Base-by-base conservation (phyloP, 1,140 invertebrate genomes). In the Solenopsis fugax region DNA sequence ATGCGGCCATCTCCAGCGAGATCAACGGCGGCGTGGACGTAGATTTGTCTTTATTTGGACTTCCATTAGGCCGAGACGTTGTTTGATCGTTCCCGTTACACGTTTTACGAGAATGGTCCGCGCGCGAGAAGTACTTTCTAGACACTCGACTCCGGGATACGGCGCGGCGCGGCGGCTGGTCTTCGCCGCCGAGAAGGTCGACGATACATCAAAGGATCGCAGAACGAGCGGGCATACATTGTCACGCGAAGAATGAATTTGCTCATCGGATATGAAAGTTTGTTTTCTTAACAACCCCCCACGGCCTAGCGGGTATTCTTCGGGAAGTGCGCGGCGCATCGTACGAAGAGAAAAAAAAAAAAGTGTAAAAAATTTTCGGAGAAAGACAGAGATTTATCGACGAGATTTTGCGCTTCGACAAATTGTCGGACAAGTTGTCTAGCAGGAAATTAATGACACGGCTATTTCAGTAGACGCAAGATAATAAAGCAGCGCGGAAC, bases 191-290 rank as follows among this genome's bases (percentile, higher is more conserved):
- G 54, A 73, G 71, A 64, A 73, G 71, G 88, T 67, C 89, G 89
- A 87, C 87, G 86, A 86, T 85, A 85, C 89, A 78, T 90, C 89
- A 88, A 90, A 88, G 86, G 75, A 69, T 85, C 77, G 37, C 37
- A 76, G 58, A 86, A 71, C 54, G 72, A 58, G 71, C n/a, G 69
- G 37, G 34, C 54, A 37, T 72, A 34, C 34, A n/a, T 7, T 24
- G 54, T 65, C 62, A 52, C 76, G 58, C 45, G 7, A 80, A 52
- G 76, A 52, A 67, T 80, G 76, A 80, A 80, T 80, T 80, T 80
- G 76, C 60, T 80, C 60, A 24, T 80, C 45, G 45, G 45, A 80
- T 80, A 80, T 80, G 76, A 80, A 80, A 80, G 76, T 80, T 80
- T 80, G 60, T 80, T 80, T 80, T 80, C 76, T 80, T 80, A 80